Percentiles rank a stretch among this genome's conserved stretches.
These are phyloP conservation scores for Sipha flava DNA, from an alignment of 1,140 invertebrate species.

Conservation along the genomic window DNA sequence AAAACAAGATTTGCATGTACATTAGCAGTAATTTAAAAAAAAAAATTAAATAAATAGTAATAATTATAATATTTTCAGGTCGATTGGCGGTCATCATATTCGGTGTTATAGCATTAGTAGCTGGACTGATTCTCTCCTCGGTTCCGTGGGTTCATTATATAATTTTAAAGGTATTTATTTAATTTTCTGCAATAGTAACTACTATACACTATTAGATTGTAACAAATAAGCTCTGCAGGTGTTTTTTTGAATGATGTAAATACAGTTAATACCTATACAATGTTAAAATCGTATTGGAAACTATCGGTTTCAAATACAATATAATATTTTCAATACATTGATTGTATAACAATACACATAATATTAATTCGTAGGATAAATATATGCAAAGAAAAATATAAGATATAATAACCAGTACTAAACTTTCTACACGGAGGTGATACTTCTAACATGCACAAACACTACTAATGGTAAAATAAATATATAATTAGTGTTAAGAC, in stretches of 20 bases:
- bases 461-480: background rate
- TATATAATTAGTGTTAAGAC: background rate
- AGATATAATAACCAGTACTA: background rate
- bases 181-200: background rate
- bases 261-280: background rate
- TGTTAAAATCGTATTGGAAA: background rate
- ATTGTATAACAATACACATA: background rate
- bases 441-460: background rate
- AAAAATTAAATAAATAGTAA: background rate
- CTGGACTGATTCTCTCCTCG: slow-evolving; percentile 69
- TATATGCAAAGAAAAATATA: background rate
- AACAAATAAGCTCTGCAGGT: background rate
- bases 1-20: too few species aligned
- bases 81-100: slow-evolving; percentile 66
- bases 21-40: background rate
- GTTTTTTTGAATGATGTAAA: background rate
- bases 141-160: slow-evolving; percentile 78
- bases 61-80: slow-evolving; percentile 52
- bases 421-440: background rate
- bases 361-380: background rate
- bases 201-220: background rate
- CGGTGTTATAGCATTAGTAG: slow-evolving; percentile 64
- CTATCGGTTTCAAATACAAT: background rate
- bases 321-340: background rate
- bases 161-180: slow-evolving; percentile 65